Evolutionary conservation across 2,888 invertebrate species (phyloP), one percentile per base, ranked within the genome.

Genomic region (Yponomeuta cagnagella): DNA sequence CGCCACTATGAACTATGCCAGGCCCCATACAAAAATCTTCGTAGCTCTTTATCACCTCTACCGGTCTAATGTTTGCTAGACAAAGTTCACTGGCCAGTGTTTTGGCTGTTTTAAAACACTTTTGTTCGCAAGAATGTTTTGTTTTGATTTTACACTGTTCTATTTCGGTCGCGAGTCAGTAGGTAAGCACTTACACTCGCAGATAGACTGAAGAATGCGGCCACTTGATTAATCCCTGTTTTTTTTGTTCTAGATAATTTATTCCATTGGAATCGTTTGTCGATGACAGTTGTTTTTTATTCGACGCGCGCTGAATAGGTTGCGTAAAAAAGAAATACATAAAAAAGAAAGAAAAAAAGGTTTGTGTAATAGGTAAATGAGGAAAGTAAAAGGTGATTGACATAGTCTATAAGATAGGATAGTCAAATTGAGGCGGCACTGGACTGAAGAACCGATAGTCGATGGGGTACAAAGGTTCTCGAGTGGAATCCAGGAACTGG

Each of bases 31-130:
- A n/a, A n/a, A n/a, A n/a, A n/a, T n/a, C n/a, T n/a, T n/a, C n/a
- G n/a, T n/a, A n/a, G n/a, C n/a, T n/a, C 76, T 76, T 68, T 68
- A 68, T 52, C 68, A 68, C 68, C 15, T 68, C 68, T 48, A 68
- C 37, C 10, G 65, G 68, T 23, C 6, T 48, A 43, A 23, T 68
- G 68, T 68, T 68, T 68, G 68, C 43, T 65, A 30, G 10, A 10
- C 48, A 68, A 68, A 43, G 68, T 68, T 68, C 48, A 68, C 9
- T n/a, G 43, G n/a, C 48, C 2, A 52, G 52, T 52, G 64, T 30
- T 64, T 31, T 30, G 30, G n/a, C 31, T 12, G 31, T 65, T 65
- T 65, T 33, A 65, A 33, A 12, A 64, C 52, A 58, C 52, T 58
- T 58, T 15, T 58, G 15, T 58, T 58, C 15, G 52, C 12, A 5